Percentiles rank a stretch among this genome's conserved stretches.
These are phyloP conservation scores for Lasius platythorax DNA, from an alignment of 2,888 invertebrate genomes.

Conservation along the genomic window DNA sequence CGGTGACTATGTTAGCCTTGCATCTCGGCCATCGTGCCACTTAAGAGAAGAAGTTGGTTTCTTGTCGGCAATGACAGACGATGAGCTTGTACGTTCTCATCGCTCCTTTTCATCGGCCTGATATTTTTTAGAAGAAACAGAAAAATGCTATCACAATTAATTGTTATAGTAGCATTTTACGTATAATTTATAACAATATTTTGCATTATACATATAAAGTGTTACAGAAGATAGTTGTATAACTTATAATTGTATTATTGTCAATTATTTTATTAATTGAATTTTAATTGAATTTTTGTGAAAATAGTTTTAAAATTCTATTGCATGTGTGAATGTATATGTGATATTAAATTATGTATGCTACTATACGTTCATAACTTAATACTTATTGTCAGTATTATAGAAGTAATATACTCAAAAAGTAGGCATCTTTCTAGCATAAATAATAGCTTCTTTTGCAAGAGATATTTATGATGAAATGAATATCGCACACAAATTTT, in stretches of 20 bases:
- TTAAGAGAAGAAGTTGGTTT: conserved; percentile 69
- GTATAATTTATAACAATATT: neutral
- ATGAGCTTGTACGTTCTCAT: conserved; percentile 57
- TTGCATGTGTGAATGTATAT: neutral
- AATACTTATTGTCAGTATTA: neutral
- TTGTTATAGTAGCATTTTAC: neutral
- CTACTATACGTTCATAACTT: neutral
- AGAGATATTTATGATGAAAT: conserved; percentile 21
- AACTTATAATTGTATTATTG: neutral
- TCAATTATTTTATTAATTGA: neutral
- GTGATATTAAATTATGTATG: neutral
- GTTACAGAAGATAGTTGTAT: neutral
- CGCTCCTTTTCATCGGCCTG: conserved; percentile 53
- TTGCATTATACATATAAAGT: neutral
- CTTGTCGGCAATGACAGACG: conserved; percentile 66
- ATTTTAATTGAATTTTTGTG: neutral
- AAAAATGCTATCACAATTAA: neutral
- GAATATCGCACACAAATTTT: neutral
- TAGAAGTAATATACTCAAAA: neutral
- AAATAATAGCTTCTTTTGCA: conserved; percentile 27
- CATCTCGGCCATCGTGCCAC: conserved; percentile 83
- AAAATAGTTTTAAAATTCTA: neutral
- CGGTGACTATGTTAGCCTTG: conserved; percentile 83
- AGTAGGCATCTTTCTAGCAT: neutral
- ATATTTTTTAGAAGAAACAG: conserved; percentile 17